Percentiles rank a stretch among this genome's conserved stretches.
Conservation (phyloP, 2,797 vertebrate genomes). For the Coendou prehensilis region DNA sequence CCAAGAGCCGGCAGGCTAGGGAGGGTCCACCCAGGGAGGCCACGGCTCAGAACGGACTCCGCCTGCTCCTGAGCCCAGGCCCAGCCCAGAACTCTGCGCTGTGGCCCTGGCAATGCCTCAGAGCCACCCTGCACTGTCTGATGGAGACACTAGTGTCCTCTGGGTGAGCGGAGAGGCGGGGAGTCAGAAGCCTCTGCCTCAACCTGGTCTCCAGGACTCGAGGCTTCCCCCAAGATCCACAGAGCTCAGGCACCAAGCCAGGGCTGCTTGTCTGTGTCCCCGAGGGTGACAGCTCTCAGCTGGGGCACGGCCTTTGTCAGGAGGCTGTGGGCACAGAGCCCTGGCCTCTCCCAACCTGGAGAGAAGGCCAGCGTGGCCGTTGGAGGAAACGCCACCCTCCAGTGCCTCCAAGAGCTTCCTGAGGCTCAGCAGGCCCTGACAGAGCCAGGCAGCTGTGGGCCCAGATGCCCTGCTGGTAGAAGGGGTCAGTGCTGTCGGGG, state of each 20-base stretch:
- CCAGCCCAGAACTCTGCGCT: not conserved
- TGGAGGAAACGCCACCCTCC: not conserved
- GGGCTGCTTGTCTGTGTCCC: not conserved
- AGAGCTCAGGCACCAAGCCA: not conserved
- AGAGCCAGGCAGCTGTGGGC: not conserved
- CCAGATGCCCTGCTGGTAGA: not conserved
- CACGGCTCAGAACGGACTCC: not conserved
- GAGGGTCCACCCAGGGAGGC: not conserved
- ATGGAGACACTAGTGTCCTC: not conserved
- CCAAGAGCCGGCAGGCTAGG: not conserved
- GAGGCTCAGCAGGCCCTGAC: not conserved
- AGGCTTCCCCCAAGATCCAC: not conserved
- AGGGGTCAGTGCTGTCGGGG: not conserved
- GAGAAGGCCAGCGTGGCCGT: not conserved
- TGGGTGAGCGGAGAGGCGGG: not conserved
- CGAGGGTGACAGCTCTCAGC: not conserved
- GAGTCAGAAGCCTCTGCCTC: not conserved
- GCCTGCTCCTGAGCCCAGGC: too few relatives aligned
- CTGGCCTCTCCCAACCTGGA: not conserved
- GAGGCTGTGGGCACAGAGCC: not conserved
- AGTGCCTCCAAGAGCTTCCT: not conserved
- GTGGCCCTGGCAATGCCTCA: not conserved
- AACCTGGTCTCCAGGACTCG: not conserved
- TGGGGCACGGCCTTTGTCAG: not conserved
- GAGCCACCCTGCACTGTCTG: not conserved